A percentile compares a stretch with the other conserved stretches of the same genome.
These are phyloP conservation scores for Nebria brevicollis DNA, from an alignment of 2,888 invertebrate genomes.

Conservation along the genomic window DNA sequence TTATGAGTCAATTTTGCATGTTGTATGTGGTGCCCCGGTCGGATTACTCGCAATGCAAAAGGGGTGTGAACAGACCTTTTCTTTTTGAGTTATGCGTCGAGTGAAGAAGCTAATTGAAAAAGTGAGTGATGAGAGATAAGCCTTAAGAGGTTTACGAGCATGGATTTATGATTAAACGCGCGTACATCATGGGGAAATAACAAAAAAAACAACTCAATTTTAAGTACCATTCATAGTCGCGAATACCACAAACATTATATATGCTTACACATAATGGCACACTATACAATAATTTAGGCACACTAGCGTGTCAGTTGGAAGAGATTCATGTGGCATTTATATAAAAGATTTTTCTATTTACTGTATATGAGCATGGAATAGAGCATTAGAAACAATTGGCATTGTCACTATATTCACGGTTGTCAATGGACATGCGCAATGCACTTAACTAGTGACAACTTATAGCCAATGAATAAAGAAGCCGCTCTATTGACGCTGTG, in stretches of 20 bases:
- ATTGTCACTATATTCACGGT: neutral
- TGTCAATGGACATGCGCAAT: neutral
- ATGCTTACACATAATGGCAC: too few species aligned
- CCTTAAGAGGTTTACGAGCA: neutral
- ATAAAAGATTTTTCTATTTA: too few species aligned
- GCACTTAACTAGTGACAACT: neutral
- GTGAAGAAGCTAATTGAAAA: neutral
- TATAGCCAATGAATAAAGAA: neutral
- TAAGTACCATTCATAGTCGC: too few species aligned
- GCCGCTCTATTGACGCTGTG: neutral
- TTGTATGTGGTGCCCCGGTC: neutral
- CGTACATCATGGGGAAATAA: neutral
- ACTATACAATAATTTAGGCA: too few species aligned
- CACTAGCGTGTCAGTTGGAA: too few species aligned
- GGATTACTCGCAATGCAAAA: neutral
- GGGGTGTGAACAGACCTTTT: neutral
- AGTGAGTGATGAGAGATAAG: neutral
- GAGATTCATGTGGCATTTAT: too few species aligned
- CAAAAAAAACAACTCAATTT: too few species aligned
- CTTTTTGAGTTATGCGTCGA: conserved; percentile 1
- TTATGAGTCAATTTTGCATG: neutral
- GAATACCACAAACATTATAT: too few species aligned
- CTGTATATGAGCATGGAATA: neutral
- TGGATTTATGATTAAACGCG: neutral
- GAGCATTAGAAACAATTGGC: neutral